Percentiles rank a stretch among this genome's conserved stretches.
These are phyloP conservation scores for Lutjanus argentimaculatus DNA, from an alignment of 2,797 vertebrate genomes.

Conservation along the genomic window DNA sequence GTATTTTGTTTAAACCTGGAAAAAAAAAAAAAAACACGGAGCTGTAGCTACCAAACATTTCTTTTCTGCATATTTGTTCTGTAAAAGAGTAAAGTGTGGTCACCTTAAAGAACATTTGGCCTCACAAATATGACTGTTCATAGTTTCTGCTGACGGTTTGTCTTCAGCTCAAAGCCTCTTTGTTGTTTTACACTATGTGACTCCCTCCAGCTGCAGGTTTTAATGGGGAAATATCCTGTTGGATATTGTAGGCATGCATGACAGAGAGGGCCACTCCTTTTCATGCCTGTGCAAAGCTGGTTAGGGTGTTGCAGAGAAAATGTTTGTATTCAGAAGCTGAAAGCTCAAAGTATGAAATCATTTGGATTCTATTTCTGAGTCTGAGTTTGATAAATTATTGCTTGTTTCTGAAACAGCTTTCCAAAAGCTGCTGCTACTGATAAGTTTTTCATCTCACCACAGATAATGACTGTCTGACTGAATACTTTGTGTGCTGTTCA, in stretches of 20 bases:
- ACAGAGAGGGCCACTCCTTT: conserved; percentile 53
- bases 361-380: conserved; percentile 11
- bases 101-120: not conserved
- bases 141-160: conserved; percentile 26
- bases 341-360: conserved; percentile 45
- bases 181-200: conserved; percentile 42
- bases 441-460: conserved; percentile 50
- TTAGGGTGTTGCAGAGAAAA: conserved; percentile 19
- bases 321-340: conserved; percentile 33
- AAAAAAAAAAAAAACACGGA: not conserved
- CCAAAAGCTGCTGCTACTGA: conserved; percentile 46
- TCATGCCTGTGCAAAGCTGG: conserved; percentile 39
- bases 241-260: conserved; percentile 60
- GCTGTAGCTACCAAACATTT: conserved; percentile 2
- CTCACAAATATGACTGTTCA: conserved; percentile 32
- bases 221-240: conserved; percentile 58
- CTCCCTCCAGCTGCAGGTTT: conserved; percentile 60
- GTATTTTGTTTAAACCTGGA: not conserved
- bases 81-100: conserved; percentile 4
- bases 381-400: conserved; percentile 45
- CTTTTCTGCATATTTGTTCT: not conserved
- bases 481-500: conserved; percentile 30
- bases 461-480: conserved; percentile 42
- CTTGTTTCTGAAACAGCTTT: conserved; percentile 29
- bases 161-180: conserved; percentile 52